phyloP scores from a whole-genome alignment of 2,888 invertebrate genomes.

The Endotricha flammealis region DNA sequence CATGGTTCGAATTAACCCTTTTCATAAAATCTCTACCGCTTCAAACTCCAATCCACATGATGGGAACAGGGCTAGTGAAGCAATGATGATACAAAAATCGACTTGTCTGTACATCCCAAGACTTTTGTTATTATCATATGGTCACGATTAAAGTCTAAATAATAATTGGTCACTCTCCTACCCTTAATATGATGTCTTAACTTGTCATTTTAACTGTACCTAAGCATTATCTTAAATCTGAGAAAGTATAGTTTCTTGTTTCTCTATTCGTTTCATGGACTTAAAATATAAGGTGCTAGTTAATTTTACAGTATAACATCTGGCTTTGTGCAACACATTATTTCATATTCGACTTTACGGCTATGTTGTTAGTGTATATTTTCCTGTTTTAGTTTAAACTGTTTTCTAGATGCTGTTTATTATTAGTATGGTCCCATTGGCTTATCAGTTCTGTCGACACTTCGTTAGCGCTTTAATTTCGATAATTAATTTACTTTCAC shows the following conservation, averaged over 20 bases:
- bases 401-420: conserved; percentile 2
- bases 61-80: too few species aligned
- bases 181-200: conserved; percentile 30
- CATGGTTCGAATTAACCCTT: too few species aligned
- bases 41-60: too few species aligned
- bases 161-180: too few species aligned
- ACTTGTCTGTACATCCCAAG: too few species aligned
- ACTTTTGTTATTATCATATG: too few species aligned
- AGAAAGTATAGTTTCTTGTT: conserved; percentile 37
- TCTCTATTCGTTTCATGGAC: conserved; percentile 31
- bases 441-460: conserved; percentile 22
- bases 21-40: too few species aligned
- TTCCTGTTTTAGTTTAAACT: neutral
- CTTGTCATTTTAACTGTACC: conserved; percentile 30
- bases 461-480: conserved; percentile 32
- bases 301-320: conserved; percentile 25
- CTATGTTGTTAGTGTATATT: neutral
- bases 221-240: conserved; percentile 34
- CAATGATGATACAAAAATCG: too few species aligned
- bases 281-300: conserved; percentile 34
- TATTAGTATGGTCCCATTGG: conserved; percentile 10
- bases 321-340: conserved; percentile 16
- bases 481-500: conserved; percentile 49
- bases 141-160: too few species aligned
- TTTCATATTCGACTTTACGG: conserved; percentile 8